Evolutionary conservation across 2,888 invertebrate genomes (phyloP), one percentile per base, ranked within the genome.

Genomic region (Mimumesa dahlbomi): DNA sequence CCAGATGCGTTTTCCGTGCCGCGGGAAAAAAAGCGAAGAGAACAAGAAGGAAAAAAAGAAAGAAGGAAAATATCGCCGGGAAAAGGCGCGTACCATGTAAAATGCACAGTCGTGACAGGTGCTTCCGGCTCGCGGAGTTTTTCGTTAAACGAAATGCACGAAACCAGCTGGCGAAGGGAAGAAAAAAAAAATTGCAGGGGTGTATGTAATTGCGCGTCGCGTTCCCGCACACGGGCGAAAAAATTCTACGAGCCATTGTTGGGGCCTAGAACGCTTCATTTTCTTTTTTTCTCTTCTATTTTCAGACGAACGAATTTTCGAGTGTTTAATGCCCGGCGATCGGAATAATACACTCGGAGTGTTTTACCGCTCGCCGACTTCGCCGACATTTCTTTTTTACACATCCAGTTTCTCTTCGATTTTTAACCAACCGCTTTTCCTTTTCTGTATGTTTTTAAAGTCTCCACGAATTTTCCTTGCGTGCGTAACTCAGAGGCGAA

Each of bases 111-210:
- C 48, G 34, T 58, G 62, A 63, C 57, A 48, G 46, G 63, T 54
- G 53, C 63, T 66, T 66, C 63, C 66, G 63, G 64, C 64, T 66
- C 63, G 63, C 54, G 54, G 31, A 62, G 63, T 31, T 66, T 66
- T 66, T 54, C 49, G 49, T 66, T 66, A 63, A 66, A 63, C 63
- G 66, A 63, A 66, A 63, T 66, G 66, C 63, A 58, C 11, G 21
- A 42, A 38, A 46, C 25, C 25, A 11, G 43, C 34, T n/a, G 18
- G 18, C 19, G n/a, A 45, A 34, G 45, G 52, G 48, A 31, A 58
- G 59, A 50, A 43, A 45, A 43, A 3, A 25, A 25, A 5, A 5
- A 25, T 7, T 25, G 25, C 25, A 7, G 4, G 25, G 36, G 11
- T 3, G 6, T n/a, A 14, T 14, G 38, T 38, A 38, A 38, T 38